phyloP scores from a whole-genome alignment of 2,113 vertebrate species.

The Gnathonemus echidnorhynchus region DNA sequence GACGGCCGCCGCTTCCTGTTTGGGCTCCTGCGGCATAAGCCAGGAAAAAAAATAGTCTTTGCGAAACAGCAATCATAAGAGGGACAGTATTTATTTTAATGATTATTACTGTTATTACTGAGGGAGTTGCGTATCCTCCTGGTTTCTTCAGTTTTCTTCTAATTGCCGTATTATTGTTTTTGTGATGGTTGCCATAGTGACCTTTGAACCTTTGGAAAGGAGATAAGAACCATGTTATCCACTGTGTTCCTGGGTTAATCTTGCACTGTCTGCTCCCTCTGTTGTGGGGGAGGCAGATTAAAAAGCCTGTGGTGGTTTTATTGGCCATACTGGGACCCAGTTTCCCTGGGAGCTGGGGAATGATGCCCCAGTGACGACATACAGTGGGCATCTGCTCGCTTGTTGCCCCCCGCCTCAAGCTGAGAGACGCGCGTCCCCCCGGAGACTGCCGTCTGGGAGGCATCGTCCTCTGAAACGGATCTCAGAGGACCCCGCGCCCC shows the following conservation, averaged over 20 bases:
- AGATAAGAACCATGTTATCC: background rate
- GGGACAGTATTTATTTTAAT: background rate
- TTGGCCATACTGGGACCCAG: background rate
- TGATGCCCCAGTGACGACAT: background rate
- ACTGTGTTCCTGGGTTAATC: background rate
- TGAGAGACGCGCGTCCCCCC: background rate
- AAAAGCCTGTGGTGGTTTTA: background rate
- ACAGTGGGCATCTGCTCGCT: background rate
- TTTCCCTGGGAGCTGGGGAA: background rate
- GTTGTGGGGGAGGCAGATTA: background rate
- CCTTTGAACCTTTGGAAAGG: background rate
- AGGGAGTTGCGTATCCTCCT: background rate
- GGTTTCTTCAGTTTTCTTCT: background rate
- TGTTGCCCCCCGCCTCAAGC: background rate
- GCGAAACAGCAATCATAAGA: background rate
- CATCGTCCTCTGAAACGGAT: constrained; percentile 48
- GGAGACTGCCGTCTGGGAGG: constrained; percentile 39
- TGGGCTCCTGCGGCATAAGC: background rate
- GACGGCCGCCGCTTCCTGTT: background rate
- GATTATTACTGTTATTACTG: background rate
- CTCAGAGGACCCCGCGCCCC: constrained; percentile 12
- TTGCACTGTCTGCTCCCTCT: background rate
- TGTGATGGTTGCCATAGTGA: background rate
- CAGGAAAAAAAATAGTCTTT: background rate
- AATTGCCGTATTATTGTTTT: background rate